Percentiles rank a stretch among this genome's conserved stretches.
These are phyloP conservation scores for Diploptera punctata DNA, from an alignment of 2,888 invertebrate species.

Conservation along the genomic window DNA sequence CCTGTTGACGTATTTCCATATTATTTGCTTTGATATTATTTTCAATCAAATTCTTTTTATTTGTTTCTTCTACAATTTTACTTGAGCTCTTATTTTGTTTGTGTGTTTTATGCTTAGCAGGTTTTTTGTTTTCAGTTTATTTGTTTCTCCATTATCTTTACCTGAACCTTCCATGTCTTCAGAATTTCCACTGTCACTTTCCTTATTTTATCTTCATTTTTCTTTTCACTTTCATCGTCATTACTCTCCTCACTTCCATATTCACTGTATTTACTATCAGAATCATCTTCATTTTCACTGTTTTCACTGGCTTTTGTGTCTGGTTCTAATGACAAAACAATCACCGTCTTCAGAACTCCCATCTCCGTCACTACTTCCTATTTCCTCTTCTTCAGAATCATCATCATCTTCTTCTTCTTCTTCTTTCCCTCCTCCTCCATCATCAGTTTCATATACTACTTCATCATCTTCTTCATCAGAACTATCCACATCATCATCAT, in stretches of 20 bases:
- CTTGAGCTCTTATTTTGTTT: constrained; percentile 31
- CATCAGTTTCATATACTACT: constrained; percentile 50
- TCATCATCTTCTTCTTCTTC: too few relatives aligned
- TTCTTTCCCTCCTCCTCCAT: too few relatives aligned
- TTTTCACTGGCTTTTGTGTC: constrained; percentile 15
- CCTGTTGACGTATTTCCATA: constrained; percentile 27
- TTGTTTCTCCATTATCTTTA: too few relatives aligned
- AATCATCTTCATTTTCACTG: constrained; percentile 34
- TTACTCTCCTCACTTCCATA: constrained; percentile 38
- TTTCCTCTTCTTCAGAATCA: too few relatives aligned
- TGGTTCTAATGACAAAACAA: constrained; percentile 43
- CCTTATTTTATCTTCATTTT: constrained; percentile 45
- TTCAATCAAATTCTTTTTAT: too few relatives aligned
- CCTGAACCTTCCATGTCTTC: too few relatives aligned
- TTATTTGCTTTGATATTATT: too few relatives aligned
- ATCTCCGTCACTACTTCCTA: too few relatives aligned
- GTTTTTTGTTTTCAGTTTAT: constrained; percentile 41
- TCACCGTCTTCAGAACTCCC: constrained; percentile 47
- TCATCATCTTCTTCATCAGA: constrained; percentile 53
- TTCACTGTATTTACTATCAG: constrained; percentile 34
- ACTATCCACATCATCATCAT: constrained; percentile 49
- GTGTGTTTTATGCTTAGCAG: too few relatives aligned
- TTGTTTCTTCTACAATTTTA: constrained; percentile 36
- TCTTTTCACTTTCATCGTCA: constrained; percentile 23
- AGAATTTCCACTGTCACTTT: constrained; percentile 16